Evolutionary conservation across 2,888 invertebrate species (phyloP).

Genomic region (Drosophila austrosaltans): DNA sequence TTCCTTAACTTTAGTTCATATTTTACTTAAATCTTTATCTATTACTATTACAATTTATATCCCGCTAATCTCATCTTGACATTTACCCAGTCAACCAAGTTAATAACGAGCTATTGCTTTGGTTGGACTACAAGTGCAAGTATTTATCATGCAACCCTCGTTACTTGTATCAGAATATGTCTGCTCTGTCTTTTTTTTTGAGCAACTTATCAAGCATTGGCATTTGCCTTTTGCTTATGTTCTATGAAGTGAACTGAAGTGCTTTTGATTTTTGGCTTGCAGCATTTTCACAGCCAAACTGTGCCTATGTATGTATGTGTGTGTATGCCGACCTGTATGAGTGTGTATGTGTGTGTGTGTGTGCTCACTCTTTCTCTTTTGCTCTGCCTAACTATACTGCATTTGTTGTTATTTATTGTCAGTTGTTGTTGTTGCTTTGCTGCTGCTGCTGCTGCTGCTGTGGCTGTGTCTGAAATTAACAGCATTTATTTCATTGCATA

Average conservation of each 20-base stretch:
- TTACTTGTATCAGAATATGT: background rate
- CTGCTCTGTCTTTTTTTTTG: background rate
- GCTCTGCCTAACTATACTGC: background rate
- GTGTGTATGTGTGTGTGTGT: slow-evolving; percentile 10
- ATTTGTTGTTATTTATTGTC: slow-evolving; percentile 20
- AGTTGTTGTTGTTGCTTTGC: slow-evolving; percentile 10
- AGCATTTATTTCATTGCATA: slow-evolving; percentile 75
- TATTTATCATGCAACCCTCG: background rate
- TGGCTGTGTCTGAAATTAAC: slow-evolving; percentile 69
- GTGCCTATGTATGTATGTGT: background rate
- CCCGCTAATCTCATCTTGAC: too few species aligned
- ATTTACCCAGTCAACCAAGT: too few species aligned
- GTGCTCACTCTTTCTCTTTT: background rate
- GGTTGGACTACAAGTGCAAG: background rate
- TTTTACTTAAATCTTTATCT: too few species aligned
- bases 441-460: slow-evolving; percentile 19
- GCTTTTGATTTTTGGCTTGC: slow-evolving; percentile 19
- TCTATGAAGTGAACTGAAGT: slow-evolving; percentile 14
- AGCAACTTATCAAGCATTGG: background rate
- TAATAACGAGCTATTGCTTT: too few species aligned
- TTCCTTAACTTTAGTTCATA: too few species aligned
- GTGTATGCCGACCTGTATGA: background rate
- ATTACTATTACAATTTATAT: too few species aligned
- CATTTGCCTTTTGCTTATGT: slow-evolving; percentile 4
- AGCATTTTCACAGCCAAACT: slow-evolving; percentile 9